Evolutionary conservation across 1,140 invertebrate species (phyloP).

Genomic region (Nasonia longicornis): DNA sequence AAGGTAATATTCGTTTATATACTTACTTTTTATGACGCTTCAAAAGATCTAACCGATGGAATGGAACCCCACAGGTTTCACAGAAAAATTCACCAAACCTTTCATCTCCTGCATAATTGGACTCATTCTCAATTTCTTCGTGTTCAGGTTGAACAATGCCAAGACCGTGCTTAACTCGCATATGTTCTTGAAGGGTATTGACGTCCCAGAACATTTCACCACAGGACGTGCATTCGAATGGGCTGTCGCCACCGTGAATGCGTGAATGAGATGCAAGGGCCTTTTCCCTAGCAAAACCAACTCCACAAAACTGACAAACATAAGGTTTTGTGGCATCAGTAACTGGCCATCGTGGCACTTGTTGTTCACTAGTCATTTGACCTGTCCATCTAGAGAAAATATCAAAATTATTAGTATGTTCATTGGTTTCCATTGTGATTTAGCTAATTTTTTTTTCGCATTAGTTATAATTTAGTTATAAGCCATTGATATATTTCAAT

Average conservation of each 20-base stretch:
- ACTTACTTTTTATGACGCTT: constrained; percentile 75
- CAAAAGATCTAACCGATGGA: constrained; percentile 80
- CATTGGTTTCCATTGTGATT: neutral
- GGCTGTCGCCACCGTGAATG: constrained; percentile 80
- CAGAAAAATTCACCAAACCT: constrained; percentile 82
- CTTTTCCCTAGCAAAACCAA: constrained; percentile 84
- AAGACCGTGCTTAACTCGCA: constrained; percentile 71
- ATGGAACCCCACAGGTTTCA: constrained; percentile 80
- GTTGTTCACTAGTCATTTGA: constrained; percentile 53
- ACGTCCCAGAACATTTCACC: constrained; percentile 84
- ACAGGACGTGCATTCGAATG: constrained; percentile 81
- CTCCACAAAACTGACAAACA: constrained; percentile 83
- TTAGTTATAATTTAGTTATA: neutral
- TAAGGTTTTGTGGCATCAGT: constrained; percentile 82
- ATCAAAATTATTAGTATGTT: neutral
- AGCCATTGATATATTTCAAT: too few species aligned
- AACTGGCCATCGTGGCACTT: constrained; percentile 71
- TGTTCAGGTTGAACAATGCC: constrained; percentile 63
- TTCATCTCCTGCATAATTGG: constrained; percentile 74
- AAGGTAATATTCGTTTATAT: neutral
- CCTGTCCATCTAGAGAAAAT: constrained; percentile 57
- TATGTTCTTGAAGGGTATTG: constrained; percentile 75
- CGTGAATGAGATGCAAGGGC: constrained; percentile 79
- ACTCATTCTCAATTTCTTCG: constrained; percentile 69
- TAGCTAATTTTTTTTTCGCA: neutral